Evolutionary conservation across 2,888 invertebrate genomes (phyloP).

Genomic region (Leptopilina myrica): DNA sequence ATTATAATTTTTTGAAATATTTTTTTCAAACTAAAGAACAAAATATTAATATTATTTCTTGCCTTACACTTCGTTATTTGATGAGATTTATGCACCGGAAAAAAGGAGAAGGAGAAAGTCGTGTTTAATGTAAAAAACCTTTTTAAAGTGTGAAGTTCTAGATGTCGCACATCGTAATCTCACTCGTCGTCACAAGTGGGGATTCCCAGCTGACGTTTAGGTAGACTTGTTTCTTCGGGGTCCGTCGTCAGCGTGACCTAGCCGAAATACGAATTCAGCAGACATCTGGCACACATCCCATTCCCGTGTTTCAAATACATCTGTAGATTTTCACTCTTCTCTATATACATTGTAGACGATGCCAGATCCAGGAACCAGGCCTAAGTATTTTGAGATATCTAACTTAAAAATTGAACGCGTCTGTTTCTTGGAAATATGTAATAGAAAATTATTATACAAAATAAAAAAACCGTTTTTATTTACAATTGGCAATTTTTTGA

Average conservation of each 20-base stretch:
- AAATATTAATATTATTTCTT: neutral
- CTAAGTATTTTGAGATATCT: slow-evolving; percentile 61
- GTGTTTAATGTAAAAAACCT: slow-evolving; percentile 5
- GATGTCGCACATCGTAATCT: slow-evolving; percentile 21
- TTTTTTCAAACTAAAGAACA: too few relatives aligned
- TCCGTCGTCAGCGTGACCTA: slow-evolving; percentile 9
- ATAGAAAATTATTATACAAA: neutral
- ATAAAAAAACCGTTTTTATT: too few relatives aligned
- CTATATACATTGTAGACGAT: slow-evolving; percentile 6
- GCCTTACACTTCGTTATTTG: too few relatives aligned
- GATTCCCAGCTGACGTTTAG: slow-evolving; percentile 18
- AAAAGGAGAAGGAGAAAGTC: neutral
- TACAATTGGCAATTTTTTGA: too few relatives aligned
- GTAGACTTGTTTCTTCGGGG: slow-evolving; percentile 21
- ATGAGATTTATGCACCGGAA: too few relatives aligned
- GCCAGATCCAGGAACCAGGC: slow-evolving; percentile 51
- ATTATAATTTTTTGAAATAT: too few relatives aligned
- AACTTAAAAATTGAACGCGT: slow-evolving; percentile 38
- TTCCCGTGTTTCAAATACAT: slow-evolving; percentile 44
- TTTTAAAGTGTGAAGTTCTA: neutral
- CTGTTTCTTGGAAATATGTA: slow-evolving; percentile 27
- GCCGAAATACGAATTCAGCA: slow-evolving; percentile 44
- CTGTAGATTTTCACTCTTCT: slow-evolving; percentile 18
- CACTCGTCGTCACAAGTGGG: slow-evolving; percentile 20
- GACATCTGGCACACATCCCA: slow-evolving; percentile 56